These are phyloP conservation scores for Aspidiotus rigidus DNA, from an alignment of 2,888 invertebrate genomes.

Conservation along the genomic window DNA sequence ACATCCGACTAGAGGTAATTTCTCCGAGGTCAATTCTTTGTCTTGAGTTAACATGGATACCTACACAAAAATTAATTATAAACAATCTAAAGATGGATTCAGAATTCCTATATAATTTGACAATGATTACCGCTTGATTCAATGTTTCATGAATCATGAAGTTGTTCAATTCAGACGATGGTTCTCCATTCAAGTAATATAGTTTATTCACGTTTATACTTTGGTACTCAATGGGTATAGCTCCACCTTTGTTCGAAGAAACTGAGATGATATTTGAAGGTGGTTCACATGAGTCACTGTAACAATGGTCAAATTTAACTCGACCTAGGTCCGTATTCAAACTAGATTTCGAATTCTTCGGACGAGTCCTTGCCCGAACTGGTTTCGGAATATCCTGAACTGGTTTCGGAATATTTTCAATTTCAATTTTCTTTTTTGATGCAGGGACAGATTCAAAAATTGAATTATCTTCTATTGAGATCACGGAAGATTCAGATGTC, in stretches of 20 bases:
- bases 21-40: not conserved
- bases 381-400: not conserved
- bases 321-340: not conserved
- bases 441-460: too few relatives aligned
- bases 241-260: not conserved
- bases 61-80: not conserved
- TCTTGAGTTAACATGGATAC: not conserved
- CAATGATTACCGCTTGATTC: not conserved
- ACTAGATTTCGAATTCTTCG: not conserved
- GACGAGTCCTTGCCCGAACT: not conserved
- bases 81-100: not conserved
- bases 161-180: not conserved
- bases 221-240: not conserved
- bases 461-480: too few relatives aligned
- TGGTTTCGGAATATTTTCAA: not conserved
- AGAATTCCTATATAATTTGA: not conserved
- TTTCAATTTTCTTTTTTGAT: not conserved
- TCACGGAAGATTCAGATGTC: too few relatives aligned
- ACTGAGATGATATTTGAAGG: not conserved
- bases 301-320: not conserved
- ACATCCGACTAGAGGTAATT: conserved; percentile 6
- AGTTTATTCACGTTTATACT: not conserved
- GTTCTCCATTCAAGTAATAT: not conserved
- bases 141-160: conserved; percentile 9
- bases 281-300: not conserved